Percentiles rank a stretch among this genome's conserved stretches.
These are phyloP conservation scores for Tenodera sinensis DNA, from an alignment of 2,888 invertebrate genomes.

Conservation along the genomic window DNA sequence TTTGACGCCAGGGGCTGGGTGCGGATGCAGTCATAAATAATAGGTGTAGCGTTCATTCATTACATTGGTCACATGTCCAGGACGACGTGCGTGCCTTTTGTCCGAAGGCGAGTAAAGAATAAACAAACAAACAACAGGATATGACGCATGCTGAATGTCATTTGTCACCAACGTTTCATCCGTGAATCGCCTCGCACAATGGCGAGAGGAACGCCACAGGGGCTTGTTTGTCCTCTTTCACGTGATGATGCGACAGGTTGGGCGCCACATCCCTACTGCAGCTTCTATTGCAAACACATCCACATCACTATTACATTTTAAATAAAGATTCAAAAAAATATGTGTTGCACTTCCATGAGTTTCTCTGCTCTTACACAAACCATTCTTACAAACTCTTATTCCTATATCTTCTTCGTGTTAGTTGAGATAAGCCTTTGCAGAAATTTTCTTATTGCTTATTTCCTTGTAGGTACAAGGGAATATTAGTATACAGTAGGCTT, in stretches of 20 bases:
- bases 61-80: background rate
- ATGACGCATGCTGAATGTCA: background rate
- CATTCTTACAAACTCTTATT: no score
- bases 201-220: background rate
- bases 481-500: no score
- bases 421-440: no score
- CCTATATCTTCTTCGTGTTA: no score
- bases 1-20: background rate
- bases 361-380: no score
- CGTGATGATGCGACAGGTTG: background rate
- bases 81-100: background rate
- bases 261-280: background rate
- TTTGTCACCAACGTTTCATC: background rate
- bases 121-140: slow-evolving; percentile 6
- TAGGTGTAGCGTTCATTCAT: slow-evolving; percentile 14
- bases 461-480: no score
- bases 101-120: slow-evolving; percentile 10
- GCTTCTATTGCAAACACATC: background rate
- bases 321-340: no score
- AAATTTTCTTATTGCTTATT: no score
- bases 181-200: background rate
- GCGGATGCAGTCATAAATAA: slow-evolving; percentile 7
- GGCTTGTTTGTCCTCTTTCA: background rate
- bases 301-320: no score
- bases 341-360: no score